Conservation (phyloP, 2,113 vertebrate genomes). For the Oriolus oriolus region DNA sequence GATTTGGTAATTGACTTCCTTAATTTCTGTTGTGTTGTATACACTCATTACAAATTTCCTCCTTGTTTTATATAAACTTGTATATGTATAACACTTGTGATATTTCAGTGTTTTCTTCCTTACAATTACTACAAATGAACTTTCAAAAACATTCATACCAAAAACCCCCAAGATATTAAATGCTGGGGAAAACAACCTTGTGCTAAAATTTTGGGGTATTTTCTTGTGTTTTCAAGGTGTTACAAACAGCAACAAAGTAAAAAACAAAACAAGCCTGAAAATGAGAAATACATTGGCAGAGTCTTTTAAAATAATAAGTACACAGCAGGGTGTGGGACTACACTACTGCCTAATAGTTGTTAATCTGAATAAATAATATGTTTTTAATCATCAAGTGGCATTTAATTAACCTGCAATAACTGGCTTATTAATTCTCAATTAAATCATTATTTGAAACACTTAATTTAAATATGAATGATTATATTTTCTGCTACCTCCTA, state of each 20-base stretch:
- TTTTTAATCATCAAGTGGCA: conserved; percentile 69
- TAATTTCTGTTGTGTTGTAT: not conserved
- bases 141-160: not conserved
- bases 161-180: not conserved
- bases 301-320: conserved; percentile 41
- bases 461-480: conserved; percentile 54
- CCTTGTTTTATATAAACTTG: not conserved
- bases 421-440: conserved; percentile 69
- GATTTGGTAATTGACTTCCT: not conserved
- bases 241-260: not conserved
- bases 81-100: not conserved
- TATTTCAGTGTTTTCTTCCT: not conserved
- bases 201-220: not conserved
- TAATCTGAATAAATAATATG: conserved; percentile 76
- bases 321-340: conserved; percentile 43
- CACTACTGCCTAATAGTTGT: conserved; percentile 38
- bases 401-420: conserved; percentile 72
- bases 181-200: not conserved
- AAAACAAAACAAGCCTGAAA: not conserved
- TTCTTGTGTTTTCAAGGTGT: not conserved
- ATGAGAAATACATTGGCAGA: conserved; percentile 25
- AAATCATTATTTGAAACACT: conserved; percentile 62
- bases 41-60: not conserved
- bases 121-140: not conserved
- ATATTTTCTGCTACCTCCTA: conserved; percentile 22